These are phyloP conservation scores for Hoplodrina blanda DNA, from an alignment of 2,888 invertebrate genomes.

Conservation along the genomic window DNA sequence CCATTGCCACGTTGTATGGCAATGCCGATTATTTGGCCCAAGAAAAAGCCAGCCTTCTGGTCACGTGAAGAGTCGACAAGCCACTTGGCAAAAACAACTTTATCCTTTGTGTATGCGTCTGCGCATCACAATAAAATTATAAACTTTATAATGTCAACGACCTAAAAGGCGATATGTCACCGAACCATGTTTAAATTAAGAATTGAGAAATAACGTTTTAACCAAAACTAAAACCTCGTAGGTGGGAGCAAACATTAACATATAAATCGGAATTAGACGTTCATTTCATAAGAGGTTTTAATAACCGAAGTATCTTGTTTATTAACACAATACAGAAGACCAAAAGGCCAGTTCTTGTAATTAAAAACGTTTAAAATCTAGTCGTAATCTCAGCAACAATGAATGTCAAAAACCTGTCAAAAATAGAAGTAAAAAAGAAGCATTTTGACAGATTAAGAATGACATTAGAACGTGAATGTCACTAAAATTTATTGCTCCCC, in stretches of 20 bases:
- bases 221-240: constrained; percentile 28
- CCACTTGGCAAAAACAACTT: not conserved
- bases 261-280: constrained; percentile 19
- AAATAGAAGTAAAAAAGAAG: too few relatives aligned
- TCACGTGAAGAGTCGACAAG: too few relatives aligned
- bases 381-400: too few relatives aligned
- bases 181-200: constrained; percentile 28
- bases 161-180: constrained; percentile 39
- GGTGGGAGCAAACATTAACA: constrained; percentile 36
- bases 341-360: not conserved
- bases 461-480: too few relatives aligned
- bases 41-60: too few relatives aligned
- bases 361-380: not conserved
- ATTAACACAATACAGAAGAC: not conserved
- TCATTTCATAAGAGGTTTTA: constrained; percentile 1
- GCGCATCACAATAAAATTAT: not conserved
- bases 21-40: too few relatives aligned
- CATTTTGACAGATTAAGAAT: too few relatives aligned
- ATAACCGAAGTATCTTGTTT: not conserved
- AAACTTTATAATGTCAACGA: constrained; percentile 37
- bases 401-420: not conserved
- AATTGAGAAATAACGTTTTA: constrained; percentile 42
- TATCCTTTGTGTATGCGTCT: not conserved
- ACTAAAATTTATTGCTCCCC: too few relatives aligned
- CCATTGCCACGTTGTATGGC: too few relatives aligned